Base-by-base conservation (phyloP, 1,140 invertebrate species). In the Papilio xuthus region DNA sequence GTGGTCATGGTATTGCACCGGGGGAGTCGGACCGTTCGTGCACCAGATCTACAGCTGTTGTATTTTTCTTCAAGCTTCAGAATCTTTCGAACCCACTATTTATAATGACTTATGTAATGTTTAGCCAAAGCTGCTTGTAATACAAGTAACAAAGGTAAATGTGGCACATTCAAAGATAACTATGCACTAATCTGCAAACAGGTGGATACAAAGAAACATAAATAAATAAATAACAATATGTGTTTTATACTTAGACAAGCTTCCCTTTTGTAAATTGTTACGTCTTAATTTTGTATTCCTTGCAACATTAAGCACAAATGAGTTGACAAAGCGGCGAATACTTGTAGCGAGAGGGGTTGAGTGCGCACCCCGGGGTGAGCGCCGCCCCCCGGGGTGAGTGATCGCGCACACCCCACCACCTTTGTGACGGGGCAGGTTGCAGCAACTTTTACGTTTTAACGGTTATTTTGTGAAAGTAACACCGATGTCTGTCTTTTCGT, bases 201-300 rank as follows among this genome's bases (percentile, higher is more conserved):
- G 44, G 15, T 47, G 44, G 18, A 47, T 1, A 47, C 44, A 18
- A 47, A 47, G 13, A 47, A 47, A 47, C 44, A 18, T 53, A n/a
- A 53, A 3, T 53, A n/a, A 53, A 3, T 53, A 53, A 7, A 53
- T 53, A 53, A 53, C 50, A 53, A 53, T 53, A 53, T 53, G 18
- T 53, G 20, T 53, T 53, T 53, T 53, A 53, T 53, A 53, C 50
- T 53, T 20, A 53, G 50, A 53, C 18, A 53, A 53, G 50, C 50
- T 53, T 53, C 50, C 50, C 50, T 53, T 53, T 53, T 53, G 50
- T 53, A 53, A 53, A 53, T 53, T 53, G 50, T 53, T 53, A 53
- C 50, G 50, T 53, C 50, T 53, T 53, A 53, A 53, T 53, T 53
- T 53, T 53, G 50, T 53, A 53, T 53, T 53, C 50, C 50, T 53